Evolutionary conservation across 2,888 invertebrate species (phyloP), one percentile per base, ranked within the genome.

Genomic region (Syritta pipiens): DNA sequence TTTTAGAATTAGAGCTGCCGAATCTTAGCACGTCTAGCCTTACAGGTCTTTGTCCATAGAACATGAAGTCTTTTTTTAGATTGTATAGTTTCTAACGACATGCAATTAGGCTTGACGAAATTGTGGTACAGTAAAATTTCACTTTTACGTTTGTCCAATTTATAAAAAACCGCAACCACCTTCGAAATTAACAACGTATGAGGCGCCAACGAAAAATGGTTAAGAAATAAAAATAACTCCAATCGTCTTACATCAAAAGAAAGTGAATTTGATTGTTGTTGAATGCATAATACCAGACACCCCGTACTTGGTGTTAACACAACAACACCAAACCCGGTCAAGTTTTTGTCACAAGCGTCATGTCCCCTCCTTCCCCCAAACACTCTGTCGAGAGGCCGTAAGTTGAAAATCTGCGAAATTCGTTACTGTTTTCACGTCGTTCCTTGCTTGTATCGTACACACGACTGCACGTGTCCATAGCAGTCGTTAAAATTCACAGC

Each of bases 191-290:
- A n/a, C n/a, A n/a, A n/a, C n/a, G n/a, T n/a, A n/a, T n/a, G n/a
- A n/a, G n/a, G n/a, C n/a, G n/a, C n/a, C n/a, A n/a, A n/a, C n/a
- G n/a, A n/a, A n/a, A n/a, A n/a, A n/a, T n/a, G n/a, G n/a, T n/a
- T n/a, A n/a, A n/a, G n/a, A n/a, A n/a, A 26, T 4, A 49, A 49
- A 14, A 30, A 46, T 48, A 40, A 14, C 19, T 37, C 40, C 53
- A 22, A 35, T 46, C 44, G 26, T 60, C 59, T 55, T 68, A 68
- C 57, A 72, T 81, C 77, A 55, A 74, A 81, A 68, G 81, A 81
- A 81, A 81, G 81, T 81, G 68, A 81, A 77, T 72, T 72, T 67
- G 55, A 46, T 60, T 75, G 60, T 62, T 14, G 60, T 48, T 32
- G 75, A 75, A 75, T 67, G 60, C 75, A 75, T 67, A 75, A 67